Evolutionary conservation across 1,140 invertebrate genomes (phyloP), one percentile per base, ranked within the genome.

Genomic region (Aphelinus certus): DNA sequence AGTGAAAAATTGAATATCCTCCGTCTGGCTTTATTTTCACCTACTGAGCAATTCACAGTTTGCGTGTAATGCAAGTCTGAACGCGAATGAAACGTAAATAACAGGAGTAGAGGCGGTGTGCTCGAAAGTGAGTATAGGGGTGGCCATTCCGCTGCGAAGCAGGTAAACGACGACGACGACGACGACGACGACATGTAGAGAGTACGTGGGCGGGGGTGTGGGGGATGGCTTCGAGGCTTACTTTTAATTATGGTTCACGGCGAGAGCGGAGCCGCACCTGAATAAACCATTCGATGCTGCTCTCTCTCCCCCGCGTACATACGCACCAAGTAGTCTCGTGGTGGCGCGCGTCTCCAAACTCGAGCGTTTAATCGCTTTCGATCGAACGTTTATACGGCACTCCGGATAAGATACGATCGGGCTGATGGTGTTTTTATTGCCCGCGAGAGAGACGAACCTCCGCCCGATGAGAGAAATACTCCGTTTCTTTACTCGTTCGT

Each of bases 191-290:
- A 77, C 71, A 75, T 73, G 77, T 76, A 57, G 66, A 77, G 69
- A 75, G 74, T 26, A 26, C 26, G 26, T 26, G 26, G 26, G 26
- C 73, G 73, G 80, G 79, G 77, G 77, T 71, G 77, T 71, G 74
- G 77, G 73, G 66, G 71, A 78, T 80, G 75, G 79, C 75, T 66
- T 6, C 9, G 51, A 9, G 75, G 75, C 76, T 77, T 82, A 77
- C 69, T 81, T 81, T 83, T 81, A 83, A 83, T 83, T 83, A 83
- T 78, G 76, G 73, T 60, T 76, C 69, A 26, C 60, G 60, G 42
- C 45, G 51, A 53, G 51, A 53, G 51, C 51, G 9, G 51, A 6
- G 9, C 4, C 51, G 51, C 81, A 83, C 80, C 81, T 83, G 82
- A 76, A 79, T 81, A 83, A 83, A 83, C 82, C 77, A 64, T 66